Base-by-base conservation (phyloP, 1,140 invertebrate species). In the Conus ventricosus region DNA sequence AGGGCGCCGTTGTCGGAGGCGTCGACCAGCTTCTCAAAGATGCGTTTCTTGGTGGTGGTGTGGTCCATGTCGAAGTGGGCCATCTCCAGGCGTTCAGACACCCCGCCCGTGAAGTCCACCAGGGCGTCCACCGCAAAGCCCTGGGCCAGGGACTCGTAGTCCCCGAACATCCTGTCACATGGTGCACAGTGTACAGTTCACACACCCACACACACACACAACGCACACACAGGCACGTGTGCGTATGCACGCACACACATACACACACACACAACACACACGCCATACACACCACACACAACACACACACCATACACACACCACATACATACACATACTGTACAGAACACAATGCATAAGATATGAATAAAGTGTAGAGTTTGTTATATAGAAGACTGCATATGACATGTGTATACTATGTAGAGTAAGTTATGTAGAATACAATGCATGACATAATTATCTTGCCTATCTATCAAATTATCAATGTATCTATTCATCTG, bases 21-120 rank as follows among this genome's bases (percentile, higher is more conserved):
- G 4, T 93, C 92, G 51, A 81, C 88, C 76, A 94, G 87, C 27
- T 93, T 92, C 8, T 76, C 89, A 80, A 94, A 94, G 88, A 94
- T 75, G 11, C 85, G 83, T 17, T 81, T 83, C 39, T 84, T n/a
- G 27, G 54, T 84, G 85, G 53, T 17, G 20, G 57, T 4, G 89
- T 85, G 51, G 67, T 71, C 23, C 67, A 71, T 13, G 67, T 71
- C 84, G 4, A 92, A 96, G 89, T 96, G 96, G 67, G 94, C 95
- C 5, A 97, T 93, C 39, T 96, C 96, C 92, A 97, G 97, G 94
- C 96, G 97, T 95, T 98, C 97, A 83, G 97, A 97, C 87, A 98
- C 97, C 78, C 97, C 97, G 60, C 97, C 97, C 1, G 97, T 97
- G 83, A 97, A 96, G 93, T 97, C 97, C 94, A 97, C 97, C 83